A percentile compares a stretch with the other conserved stretches of the same genome.
Evolutionary conservation across 2,797 vertebrate species (phyloP).

Genomic region (Oceanodroma leucorhoa): DNA sequence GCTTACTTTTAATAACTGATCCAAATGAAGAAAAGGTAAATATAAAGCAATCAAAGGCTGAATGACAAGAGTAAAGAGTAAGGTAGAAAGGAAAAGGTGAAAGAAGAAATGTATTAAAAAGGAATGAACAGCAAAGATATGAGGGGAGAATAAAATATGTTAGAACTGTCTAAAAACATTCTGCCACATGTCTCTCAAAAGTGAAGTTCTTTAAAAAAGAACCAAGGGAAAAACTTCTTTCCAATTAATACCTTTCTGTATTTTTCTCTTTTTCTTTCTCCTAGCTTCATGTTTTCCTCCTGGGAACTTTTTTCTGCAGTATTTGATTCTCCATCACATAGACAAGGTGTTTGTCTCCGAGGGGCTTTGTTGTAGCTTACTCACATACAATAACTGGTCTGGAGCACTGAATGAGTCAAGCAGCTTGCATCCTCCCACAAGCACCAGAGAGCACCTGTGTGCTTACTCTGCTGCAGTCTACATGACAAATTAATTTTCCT

Average conservation of each 20-base stretch:
- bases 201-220: background rate
- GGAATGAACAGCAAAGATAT: background rate
- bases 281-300: background rate
- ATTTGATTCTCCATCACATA: background rate
- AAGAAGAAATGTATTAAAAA: constrained; percentile 6
- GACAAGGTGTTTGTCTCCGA: background rate
- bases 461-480: background rate
- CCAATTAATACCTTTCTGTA: background rate
- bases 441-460: background rate
- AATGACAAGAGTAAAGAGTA: background rate
- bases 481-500: background rate
- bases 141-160: background rate
- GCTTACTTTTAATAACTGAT: constrained; percentile 17
- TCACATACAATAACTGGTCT: background rate
- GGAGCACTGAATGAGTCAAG: background rate
- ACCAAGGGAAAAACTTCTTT: background rate
- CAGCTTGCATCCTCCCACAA: constrained; percentile 9
- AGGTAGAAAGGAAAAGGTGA: background rate
- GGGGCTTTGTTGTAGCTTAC: background rate
- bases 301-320: background rate
- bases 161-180: background rate
- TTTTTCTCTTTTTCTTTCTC: background rate
- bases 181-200: background rate
- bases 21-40: background rate
- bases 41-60: background rate